These are phyloP conservation scores for Zoanthus sociatus DNA, from an alignment of 92 coral and sea anemone genomes.

Conservation along the genomic window DNA sequence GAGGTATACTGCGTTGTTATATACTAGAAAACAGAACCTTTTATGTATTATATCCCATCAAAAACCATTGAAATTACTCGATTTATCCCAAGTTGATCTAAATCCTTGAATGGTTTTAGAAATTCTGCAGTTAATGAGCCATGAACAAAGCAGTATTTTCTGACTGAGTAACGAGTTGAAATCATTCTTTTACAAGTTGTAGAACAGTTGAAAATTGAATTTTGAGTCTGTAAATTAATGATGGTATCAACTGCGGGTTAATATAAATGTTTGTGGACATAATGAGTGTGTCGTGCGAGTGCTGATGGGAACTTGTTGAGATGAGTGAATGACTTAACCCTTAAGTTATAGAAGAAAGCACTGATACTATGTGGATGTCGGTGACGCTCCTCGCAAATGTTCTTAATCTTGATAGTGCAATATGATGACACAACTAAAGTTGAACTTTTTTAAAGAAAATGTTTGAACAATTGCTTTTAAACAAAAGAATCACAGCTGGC, in stretches of 20 bases:
- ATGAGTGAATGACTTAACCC: background rate
- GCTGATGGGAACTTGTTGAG: slow-evolving; percentile 7
- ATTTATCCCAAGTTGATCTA: background rate
- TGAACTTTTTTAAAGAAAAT: too few species aligned
- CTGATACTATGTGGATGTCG: background rate
- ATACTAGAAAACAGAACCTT: background rate
- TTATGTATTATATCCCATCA: background rate
- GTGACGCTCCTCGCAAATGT: background rate
- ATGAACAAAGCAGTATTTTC: background rate
- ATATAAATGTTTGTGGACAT: background rate
- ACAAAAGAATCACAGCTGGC: too few species aligned
- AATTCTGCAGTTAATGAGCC: slow-evolving; percentile 25
- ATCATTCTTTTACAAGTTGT: background rate
- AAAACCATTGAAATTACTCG: background rate
- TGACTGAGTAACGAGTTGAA: background rate
- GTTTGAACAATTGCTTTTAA: too few species aligned
- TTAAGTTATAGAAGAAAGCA: background rate
- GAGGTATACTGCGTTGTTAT: background rate
- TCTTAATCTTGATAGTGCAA: background rate
- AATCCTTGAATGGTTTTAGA: slow-evolving; percentile 40
- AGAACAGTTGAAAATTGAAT: background rate
- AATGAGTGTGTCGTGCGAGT: background rate
- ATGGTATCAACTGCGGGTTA: background rate
- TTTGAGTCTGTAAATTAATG: background rate
- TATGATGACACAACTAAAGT: background rate